A percentile compares a stretch with the other conserved stretches of the same genome.
Evolutionary conservation across 2,797 vertebrate species (phyloP).

Genomic region (Pogoniulus pusillus): DNA sequence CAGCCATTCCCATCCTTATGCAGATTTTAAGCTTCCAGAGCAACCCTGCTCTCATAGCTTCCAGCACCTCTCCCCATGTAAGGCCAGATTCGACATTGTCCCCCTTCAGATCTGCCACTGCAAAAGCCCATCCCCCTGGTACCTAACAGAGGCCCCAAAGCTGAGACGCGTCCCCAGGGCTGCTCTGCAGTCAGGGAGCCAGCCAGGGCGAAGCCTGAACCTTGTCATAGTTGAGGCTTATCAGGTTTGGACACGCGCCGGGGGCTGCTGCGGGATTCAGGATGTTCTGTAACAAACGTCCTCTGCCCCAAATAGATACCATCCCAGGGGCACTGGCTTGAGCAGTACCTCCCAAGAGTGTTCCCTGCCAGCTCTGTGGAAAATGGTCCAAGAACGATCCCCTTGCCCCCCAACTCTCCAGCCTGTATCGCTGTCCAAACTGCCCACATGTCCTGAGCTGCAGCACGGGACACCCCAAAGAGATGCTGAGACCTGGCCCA

Average conservation of each 20-base stretch:
- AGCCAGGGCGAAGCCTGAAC: conserved; percentile 20
- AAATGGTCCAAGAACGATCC: neutral
- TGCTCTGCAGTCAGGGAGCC: neutral
- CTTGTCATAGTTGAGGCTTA: conserved; percentile 56
- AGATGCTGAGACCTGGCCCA: neutral
- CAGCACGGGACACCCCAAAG: neutral
- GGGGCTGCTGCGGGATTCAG: conserved; percentile 5
- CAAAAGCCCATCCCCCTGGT: neutral
- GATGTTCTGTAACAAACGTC: conserved; percentile 53
- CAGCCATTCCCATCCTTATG: fast-evolving
- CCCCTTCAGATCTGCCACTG: fast-evolving
- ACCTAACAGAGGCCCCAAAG: neutral
- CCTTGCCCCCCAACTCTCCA: neutral
- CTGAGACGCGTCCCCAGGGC: fast-evolving
- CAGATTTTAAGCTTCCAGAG: neutral
- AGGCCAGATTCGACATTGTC: neutral
- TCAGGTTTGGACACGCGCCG: conserved; percentile 61
- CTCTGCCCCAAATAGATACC: conserved; percentile 39
- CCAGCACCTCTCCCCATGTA: neutral
- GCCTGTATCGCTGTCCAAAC: fast-evolving
- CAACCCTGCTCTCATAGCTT: fast-evolving
- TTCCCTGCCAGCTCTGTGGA: fast-evolving
- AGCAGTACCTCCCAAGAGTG: neutral
- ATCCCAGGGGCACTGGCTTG: neutral
- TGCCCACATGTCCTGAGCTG: fast-evolving